Base-by-base conservation (phyloP, 2,888 invertebrate genomes). In the Nomada goodeniana region DNA sequence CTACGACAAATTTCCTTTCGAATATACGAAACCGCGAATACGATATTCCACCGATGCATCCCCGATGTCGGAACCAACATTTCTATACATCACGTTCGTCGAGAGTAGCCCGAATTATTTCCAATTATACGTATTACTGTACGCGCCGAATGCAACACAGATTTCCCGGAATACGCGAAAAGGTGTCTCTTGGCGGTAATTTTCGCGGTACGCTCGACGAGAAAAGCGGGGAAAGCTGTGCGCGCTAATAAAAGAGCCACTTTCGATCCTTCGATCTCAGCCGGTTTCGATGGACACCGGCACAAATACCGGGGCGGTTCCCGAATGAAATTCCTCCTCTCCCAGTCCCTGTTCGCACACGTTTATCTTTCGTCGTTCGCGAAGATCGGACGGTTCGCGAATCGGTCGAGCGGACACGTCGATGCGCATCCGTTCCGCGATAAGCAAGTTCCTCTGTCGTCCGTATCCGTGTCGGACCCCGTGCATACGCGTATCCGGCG, bases 361-460 rank as follows among this genome's bases (percentile, higher is more conserved):
- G 20, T 77, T 83, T 74, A 81, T 81, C 78, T 74, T 74, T 29
- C 76, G 86, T 86, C 73, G 84, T 88, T 82, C 80, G 84, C 59
- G 80, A 86, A 73, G 75, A 67, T n/a, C 75, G 77, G 73, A 70
- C 76, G 82, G 57, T 70, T 70, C 76, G 71, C 74, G 69, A 86
- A 78, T 47, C 60, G 78, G 76, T 72, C 72, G 81, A 57, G 44
- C 68, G 80, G 64, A 60, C 53, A 60, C 72, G 82, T 70, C 69
- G 57, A 75, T 64, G 63, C 63, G 65, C 76, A 53, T 79, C 61
- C 70, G 65, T 55, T 59, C 11, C 18, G 18, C 59, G 81, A 79
- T 82, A 79, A 82, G 70, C 74, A 60, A 71, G 50, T 82, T 29
- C 70, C 81, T 76, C 75, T 67, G 71, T 80, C 75, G 57, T 76